Evolutionary conservation across 2,888 invertebrate genomes (phyloP).

Genomic region (Chironomus tentans): DNA sequence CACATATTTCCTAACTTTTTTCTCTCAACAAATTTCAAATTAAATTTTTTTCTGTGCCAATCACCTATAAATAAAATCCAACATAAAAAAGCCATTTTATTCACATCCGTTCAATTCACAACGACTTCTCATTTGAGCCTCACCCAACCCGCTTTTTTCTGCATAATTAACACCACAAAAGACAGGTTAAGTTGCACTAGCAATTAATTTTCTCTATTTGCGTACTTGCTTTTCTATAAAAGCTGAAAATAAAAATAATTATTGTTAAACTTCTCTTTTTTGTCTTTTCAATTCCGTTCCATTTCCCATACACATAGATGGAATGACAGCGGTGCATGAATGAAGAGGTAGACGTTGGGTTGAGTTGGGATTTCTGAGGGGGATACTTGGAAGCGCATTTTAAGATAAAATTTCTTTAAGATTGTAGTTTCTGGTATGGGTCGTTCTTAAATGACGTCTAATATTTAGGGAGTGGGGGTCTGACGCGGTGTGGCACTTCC

Average conservation of each 20-base stretch:
- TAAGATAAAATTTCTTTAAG: too few relatives aligned
- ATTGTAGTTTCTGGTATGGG: too few relatives aligned
- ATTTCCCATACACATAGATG: background rate
- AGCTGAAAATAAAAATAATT: too few relatives aligned
- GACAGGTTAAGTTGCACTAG: conserved; percentile 7
- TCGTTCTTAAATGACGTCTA: too few relatives aligned
- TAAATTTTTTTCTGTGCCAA: background rate
- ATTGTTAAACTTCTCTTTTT: background rate
- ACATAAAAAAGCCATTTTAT: background rate
- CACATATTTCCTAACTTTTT: background rate
- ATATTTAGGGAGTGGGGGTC: too few relatives aligned
- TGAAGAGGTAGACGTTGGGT: background rate
- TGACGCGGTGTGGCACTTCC: too few relatives aligned
- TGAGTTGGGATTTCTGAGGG: too few relatives aligned
- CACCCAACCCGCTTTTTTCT: background rate
- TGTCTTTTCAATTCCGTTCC: conserved; percentile 17
- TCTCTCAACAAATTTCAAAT: background rate
- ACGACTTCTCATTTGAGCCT: background rate
- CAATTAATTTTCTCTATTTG: conserved; percentile 16
- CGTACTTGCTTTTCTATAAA: background rate
- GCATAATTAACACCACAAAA: conserved; percentile 27
- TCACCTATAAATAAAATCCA: background rate
- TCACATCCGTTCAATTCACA: background rate
- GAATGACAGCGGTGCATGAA: background rate
- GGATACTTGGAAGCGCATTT: too few relatives aligned